Percentiles rank a stretch among this genome's conserved stretches.
Conservation (phyloP, 2,797 vertebrate genomes). For the Acanthiza pusilla region DNA sequence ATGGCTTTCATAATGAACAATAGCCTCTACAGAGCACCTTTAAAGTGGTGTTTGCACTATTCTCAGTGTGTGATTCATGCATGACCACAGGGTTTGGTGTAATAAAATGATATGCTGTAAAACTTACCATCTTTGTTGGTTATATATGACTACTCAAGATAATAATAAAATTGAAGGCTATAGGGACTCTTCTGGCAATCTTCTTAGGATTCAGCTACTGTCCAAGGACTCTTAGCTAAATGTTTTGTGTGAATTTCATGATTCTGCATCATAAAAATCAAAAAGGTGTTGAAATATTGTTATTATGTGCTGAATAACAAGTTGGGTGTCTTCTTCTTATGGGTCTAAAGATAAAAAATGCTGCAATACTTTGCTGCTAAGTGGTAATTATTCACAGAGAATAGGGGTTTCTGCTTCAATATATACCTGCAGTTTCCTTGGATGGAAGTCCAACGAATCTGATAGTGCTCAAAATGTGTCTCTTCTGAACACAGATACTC, state of each 20-base stretch:
- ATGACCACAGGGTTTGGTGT: neutral
- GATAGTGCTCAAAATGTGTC: neutral
- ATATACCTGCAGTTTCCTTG: neutral
- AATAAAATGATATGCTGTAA: neutral
- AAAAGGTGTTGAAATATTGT: neutral
- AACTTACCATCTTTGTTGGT: neutral
- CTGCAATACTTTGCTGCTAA: neutral
- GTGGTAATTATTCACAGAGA: neutral
- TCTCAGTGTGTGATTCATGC: neutral
- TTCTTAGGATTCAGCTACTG: neutral
- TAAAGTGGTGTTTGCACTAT: neutral
- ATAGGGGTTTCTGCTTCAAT: neutral
- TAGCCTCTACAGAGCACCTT: neutral
- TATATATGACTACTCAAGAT: neutral
- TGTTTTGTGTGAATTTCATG: neutral
- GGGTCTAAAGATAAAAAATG: neutral
- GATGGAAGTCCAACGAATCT: neutral
- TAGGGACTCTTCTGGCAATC: neutral
- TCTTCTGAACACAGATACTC: neutral
- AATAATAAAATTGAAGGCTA: neutral
- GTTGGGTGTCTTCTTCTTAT: neutral
- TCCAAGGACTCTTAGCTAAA: neutral
- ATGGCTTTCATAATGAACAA: neutral
- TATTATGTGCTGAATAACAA: neutral
- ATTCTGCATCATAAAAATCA: neutral